Base-by-base conservation (phyloP, 2,797 vertebrate genomes). In the Acanthurus tractus region DNA sequence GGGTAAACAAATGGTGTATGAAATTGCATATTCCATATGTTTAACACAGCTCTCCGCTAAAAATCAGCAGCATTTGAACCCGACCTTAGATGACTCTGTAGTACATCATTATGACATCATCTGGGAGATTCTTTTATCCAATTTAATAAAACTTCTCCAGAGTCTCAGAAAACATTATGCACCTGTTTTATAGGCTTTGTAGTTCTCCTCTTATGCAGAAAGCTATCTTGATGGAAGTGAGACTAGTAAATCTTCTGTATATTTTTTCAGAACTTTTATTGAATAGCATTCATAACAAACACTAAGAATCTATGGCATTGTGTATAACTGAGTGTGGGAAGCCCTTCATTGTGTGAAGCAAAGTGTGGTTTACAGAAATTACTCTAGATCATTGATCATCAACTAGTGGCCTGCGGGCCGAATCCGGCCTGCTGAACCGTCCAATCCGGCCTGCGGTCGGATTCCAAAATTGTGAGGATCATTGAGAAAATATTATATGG, bases 291-390 rank as follows among this genome's bases (percentile, higher is more conserved):
- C 14, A 65, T 49, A 2, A 18, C 56, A 17, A 42, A 42, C 13
- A 13, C 40, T 15, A 45, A 55, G 29, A 34, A n/a, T 44, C 3
- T 6, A 4, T 36, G 3, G 14, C 6, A 36, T 22, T 44, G n/a
- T 18, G 11, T 23, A 1, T 56, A 1, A 14, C 45, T 15, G 9
- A 12, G 4, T 20, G 3, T 55, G 29, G 17, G 1, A 44, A 15
- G 57, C 36, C 6, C 2, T 18, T 56, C 50, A 15, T 49, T n/a
- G 20, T 57, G 10, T 2, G 2, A 0, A 23, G 13, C n/a, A 22
- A 57, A 49, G 46, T n/a, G 36, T 34, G 40, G 12, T 14, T 15
- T 72, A 17, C 34, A 81, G 20, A 69, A 36, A 52, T 74, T 66
- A 8, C 91, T 88, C 84, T 72, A n/a, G n/a, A n/a, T n/a, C n/a